Evolutionary conservation across 2,113 vertebrate genomes (phyloP), one percentile per base, ranked within the genome.

Genomic region (Sinocyclocheilus rhinocerous): DNA sequence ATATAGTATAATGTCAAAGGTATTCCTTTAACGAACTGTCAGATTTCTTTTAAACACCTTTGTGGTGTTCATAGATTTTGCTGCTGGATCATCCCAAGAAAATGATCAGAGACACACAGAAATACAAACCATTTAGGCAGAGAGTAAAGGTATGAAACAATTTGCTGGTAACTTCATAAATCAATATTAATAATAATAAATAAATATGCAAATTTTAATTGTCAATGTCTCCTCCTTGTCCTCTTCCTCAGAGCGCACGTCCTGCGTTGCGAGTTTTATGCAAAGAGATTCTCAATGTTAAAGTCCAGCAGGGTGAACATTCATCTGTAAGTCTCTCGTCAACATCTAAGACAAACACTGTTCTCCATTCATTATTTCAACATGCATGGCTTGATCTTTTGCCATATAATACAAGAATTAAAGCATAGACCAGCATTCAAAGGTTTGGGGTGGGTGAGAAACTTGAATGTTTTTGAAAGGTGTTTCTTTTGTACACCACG

Each of bases 11-110:
- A 33, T 33, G 11, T n/a, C n/a, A n/a, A n/a, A 39, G 8, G 0
- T 39, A 22, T 39, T 39, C 33, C 69, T 72, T 72, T 42, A 72
- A 72, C 1, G 4, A 22, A 1, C 29, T 33, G 75, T 76, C 7
- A 12, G 55, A 82, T 67, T 69, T 22, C 65, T 45, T 81, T 1
- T 1, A 26, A 81, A 26, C 78, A 8, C 8, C 6, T 69, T 13
- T 81, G 39, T 69, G 16, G 69, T 63, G 26, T 69, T 73, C 92
- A 72, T 89, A 99, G 98, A 96, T 97, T 69, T 92, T 99, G 13
- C 92, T 98, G 26, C 91, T 99, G 81, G 97, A 97, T 92, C 98
- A 99, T 85, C 98, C 98, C 0, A 97, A 96, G 89, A 99, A 96
- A 92, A 96, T 93, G 87, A 96, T 96, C 50, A 93, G 98, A 5